A percentile compares a stretch with the other conserved stretches of the same genome.
phyloP scores from a whole-genome alignment of 2,888 invertebrate genomes.

The Psylliodes chrysocephalus region DNA sequence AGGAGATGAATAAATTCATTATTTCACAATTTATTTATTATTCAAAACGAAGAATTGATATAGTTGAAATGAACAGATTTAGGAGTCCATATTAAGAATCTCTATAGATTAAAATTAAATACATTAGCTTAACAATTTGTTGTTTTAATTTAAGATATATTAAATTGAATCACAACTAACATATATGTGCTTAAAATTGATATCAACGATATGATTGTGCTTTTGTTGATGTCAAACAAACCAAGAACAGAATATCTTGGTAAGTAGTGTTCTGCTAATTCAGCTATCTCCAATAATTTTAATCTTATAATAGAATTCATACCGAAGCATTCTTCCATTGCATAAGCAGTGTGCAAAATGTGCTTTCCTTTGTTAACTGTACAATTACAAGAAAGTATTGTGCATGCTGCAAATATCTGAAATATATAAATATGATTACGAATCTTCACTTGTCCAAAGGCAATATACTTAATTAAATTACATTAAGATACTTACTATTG shows the following conservation, averaged over 20 bases:
- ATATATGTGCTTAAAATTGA: slow-evolving; percentile 35
- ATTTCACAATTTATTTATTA: too few species aligned
- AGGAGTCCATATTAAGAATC: too few species aligned
- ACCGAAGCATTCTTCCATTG: slow-evolving; percentile 34
- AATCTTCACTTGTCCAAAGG: too few species aligned
- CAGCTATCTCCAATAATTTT: slow-evolving; percentile 33
- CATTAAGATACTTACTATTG: slow-evolving; percentile 14
- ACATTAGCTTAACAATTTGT: too few species aligned
- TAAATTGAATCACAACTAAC: slow-evolving; percentile 40
- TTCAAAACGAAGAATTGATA: too few species aligned
- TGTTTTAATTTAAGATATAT: slow-evolving; percentile 15
- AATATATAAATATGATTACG: too few species aligned
- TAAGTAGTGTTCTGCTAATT: slow-evolving; percentile 24
- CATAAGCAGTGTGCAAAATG: slow-evolving; percentile 36
- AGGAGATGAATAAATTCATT: too few species aligned
- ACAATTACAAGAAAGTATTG: slow-evolving; percentile 32
- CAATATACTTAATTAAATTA: too few species aligned
- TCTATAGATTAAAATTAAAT: too few species aligned
- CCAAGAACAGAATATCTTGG: slow-evolving; percentile 35
- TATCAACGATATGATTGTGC: slow-evolving; percentile 25
- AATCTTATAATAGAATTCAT: slow-evolving; percentile 28
- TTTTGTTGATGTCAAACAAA: slow-evolving; percentile 31
- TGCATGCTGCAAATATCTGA: slow-evolving; percentile 25
- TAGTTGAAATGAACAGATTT: too few species aligned
- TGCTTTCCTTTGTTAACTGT: slow-evolving; percentile 29